Percentiles rank a stretch among this genome's conserved stretches.
phyloP scores from a whole-genome alignment of 2,888 invertebrate species.

The Sabellastarte sp. region DNA sequence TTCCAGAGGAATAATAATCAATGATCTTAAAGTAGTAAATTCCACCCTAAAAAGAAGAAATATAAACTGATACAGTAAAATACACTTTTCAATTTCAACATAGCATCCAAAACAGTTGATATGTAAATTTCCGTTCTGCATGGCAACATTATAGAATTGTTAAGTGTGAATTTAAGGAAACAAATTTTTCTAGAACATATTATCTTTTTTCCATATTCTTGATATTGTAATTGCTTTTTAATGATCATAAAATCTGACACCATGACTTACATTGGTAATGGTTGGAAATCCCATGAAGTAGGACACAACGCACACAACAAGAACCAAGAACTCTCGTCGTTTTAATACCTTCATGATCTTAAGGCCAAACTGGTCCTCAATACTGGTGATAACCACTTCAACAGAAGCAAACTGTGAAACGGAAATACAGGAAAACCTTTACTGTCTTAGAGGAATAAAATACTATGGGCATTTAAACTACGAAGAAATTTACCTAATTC shows the following conservation, averaged over 20 bases:
- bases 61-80: too few species aligned
- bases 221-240: not conserved
- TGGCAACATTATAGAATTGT: too few species aligned
- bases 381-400: conserved; percentile 89
- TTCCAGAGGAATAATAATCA: conserved; percentile 51
- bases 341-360: conserved; percentile 80
- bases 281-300: conserved; percentile 84
- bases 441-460: too few species aligned
- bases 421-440: not conserved
- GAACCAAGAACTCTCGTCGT: conserved; percentile 82
- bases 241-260: not conserved
- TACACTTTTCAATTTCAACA: too few species aligned
- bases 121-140: too few species aligned
- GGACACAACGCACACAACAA: conserved; percentile 79
- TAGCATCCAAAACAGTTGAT: too few species aligned
- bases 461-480: too few species aligned
- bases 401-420: conserved; percentile 75
- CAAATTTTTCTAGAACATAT: too few species aligned
- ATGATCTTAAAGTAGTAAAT: conserved; percentile 54
- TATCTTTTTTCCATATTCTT: too few species aligned
- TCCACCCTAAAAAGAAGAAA: too few species aligned
- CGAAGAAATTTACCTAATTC: too few species aligned
- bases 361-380: conserved; percentile 87
- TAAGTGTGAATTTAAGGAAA: too few species aligned
- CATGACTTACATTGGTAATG: conserved; percentile 70